Evolutionary conservation across 2,113 vertebrate species (phyloP).

Genomic region (Channa maculata): DNA sequence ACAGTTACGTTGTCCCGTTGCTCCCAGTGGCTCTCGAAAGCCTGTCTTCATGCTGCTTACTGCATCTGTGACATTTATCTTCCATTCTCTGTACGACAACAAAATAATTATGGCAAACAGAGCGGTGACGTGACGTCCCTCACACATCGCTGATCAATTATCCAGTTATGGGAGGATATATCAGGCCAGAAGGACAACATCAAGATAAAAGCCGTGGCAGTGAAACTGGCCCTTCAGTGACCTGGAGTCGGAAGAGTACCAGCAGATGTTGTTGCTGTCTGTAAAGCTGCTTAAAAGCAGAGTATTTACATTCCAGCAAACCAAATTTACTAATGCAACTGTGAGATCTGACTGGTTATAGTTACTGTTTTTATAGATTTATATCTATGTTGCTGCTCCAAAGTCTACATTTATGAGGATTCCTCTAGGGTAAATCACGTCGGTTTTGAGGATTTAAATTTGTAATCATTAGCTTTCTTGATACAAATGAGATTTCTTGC

Average conservation of each 20-base stretch:
- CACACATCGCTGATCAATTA: slow-evolving; percentile 6
- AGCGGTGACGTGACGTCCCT: neutral
- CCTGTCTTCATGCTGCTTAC: neutral
- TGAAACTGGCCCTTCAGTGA: neutral
- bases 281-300: slow-evolving; percentile 19
- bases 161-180: neutral
- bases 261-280: neutral
- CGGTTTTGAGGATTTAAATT: neutral
- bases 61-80: neutral
- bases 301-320: slow-evolving; percentile 39
- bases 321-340: neutral
- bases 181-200: neutral
- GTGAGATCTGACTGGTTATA: neutral
- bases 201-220: neutral
- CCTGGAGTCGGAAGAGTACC: neutral
- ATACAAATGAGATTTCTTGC: slow-evolving; percentile 15
- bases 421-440: neutral
- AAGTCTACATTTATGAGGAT: neutral
- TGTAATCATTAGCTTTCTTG: slow-evolving; percentile 55
- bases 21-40: neutral
- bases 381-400: neutral
- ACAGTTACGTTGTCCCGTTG: too few relatives aligned
- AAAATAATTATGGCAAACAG: neutral
- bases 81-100: neutral
- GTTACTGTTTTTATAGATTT: neutral